Percentiles rank a stretch among this genome's conserved stretches.
phyloP scores from a whole-genome alignment of 2,113 vertebrate genomes.

The Halcyon malimbica region DNA sequence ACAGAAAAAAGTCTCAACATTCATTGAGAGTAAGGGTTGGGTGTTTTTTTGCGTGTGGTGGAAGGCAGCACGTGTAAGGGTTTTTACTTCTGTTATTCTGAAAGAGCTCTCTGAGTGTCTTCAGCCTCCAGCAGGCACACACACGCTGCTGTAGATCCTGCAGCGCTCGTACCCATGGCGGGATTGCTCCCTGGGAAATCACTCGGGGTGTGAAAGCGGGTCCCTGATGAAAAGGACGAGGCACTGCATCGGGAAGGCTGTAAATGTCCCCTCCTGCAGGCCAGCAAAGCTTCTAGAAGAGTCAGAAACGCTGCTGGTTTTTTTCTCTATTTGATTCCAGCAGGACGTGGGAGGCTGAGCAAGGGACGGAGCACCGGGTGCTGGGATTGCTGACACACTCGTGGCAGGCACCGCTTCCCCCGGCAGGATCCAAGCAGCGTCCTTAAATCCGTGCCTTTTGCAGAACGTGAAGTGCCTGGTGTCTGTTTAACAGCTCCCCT shows the following conservation, averaged over 20 bases:
- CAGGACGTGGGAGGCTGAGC: neutral
- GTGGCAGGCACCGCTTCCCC: neutral
- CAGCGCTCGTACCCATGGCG: neutral
- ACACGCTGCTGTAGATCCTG: neutral
- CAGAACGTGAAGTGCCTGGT: accelerated
- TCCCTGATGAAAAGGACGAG: neutral
- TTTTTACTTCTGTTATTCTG: neutral
- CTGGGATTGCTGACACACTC: neutral
- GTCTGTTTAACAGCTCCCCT: neutral
- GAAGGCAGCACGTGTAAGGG: neutral
- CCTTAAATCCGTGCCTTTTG: accelerated
- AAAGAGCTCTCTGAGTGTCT: neutral
- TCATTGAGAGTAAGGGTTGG: neutral
- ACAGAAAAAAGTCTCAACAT: neutral
- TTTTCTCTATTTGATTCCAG: neutral
- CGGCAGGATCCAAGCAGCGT: neutral
- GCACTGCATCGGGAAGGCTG: neutral
- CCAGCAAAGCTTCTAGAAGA: neutral
- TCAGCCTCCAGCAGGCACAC: neutral
- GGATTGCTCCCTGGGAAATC: neutral
- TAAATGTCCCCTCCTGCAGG: neutral
- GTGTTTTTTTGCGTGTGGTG: neutral
- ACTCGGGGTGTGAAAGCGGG: neutral
- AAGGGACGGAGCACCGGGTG: neutral
- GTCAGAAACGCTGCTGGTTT: neutral